A percentile compares a stretch with the other conserved stretches of the same genome.
phyloP scores from a whole-genome alignment of 2,113 vertebrate genomes.

The Poeciliopsis retropinna region DNA sequence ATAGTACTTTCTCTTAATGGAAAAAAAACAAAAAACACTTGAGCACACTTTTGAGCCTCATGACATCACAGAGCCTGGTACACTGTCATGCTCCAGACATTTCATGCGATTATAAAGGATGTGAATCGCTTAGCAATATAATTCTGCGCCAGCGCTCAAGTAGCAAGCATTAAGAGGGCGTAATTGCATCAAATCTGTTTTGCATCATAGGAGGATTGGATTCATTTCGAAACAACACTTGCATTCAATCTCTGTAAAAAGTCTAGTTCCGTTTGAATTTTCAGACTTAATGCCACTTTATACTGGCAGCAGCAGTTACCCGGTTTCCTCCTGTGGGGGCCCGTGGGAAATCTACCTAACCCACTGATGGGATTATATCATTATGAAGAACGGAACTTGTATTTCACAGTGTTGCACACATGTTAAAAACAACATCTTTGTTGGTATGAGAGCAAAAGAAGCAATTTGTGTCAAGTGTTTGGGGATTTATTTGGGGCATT shows the following conservation, averaged over 20 bases:
- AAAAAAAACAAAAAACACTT: not conserved
- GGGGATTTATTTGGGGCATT: not conserved
- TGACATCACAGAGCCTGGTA: conserved; percentile 46
- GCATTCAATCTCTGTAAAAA: not conserved
- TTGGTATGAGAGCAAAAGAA: not conserved
- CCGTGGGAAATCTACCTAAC: conserved; percentile 24
- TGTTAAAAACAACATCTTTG: conserved; percentile 7
- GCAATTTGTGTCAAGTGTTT: conserved; percentile 24
- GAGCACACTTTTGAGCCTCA: conserved; percentile 10
- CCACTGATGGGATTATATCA: conserved; percentile 2
- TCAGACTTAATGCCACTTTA: not conserved
- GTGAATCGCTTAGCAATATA: conserved; percentile 48
- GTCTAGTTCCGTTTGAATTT: not conserved
- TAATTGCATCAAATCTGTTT: conserved; percentile 66
- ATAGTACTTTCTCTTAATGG: not conserved
- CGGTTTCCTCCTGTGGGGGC: conserved; percentile 2
- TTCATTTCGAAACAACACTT: conserved; percentile 30
- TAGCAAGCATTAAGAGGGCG: conserved; percentile 39
- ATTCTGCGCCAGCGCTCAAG: conserved; percentile 20
- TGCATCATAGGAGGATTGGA: conserved; percentile 50
- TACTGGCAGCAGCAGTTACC: conserved; percentile 14
- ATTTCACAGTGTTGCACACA: conserved; percentile 8
- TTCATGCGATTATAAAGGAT: conserved; percentile 53
- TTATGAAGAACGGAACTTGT: conserved; percentile 3
- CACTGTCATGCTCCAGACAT: conserved; percentile 44